A percentile compares a stretch with the other conserved stretches of the same genome.
These are phyloP conservation scores for Oligia fasciuncula DNA, from an alignment of 2,888 invertebrate genomes.

Conservation along the genomic window DNA sequence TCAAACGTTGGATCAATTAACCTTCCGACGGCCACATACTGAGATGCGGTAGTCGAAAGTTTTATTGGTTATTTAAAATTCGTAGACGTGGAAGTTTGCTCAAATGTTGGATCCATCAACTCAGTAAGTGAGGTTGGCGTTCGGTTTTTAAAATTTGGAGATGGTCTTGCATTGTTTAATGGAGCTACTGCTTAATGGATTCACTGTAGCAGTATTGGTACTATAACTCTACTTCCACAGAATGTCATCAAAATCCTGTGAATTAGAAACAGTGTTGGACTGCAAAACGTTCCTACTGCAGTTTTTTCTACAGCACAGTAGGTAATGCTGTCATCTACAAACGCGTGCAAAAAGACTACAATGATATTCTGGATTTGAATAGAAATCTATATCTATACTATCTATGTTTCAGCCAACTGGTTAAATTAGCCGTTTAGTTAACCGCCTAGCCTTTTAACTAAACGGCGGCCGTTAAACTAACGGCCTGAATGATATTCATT, in stretches of 20 bases:
- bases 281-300: neutral
- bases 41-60: neutral
- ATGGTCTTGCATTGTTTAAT: neutral
- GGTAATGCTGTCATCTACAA: neutral
- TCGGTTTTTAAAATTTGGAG: neutral
- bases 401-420: too few species aligned
- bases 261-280: neutral
- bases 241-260: neutral
- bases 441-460: too few species aligned
- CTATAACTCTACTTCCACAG: too few species aligned
- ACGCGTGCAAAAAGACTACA: neutral
- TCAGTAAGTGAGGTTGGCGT: neutral
- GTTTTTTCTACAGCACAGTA: neutral
- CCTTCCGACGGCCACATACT: neutral
- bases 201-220: too few species aligned
- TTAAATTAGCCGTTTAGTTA: too few species aligned
- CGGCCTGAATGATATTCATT: too few species aligned
- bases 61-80: neutral
- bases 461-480: too few species aligned
- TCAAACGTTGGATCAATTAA: neutral
- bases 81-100: neutral
- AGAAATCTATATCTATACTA: neutral
- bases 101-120: slow-evolving; percentile 25
- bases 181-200: neutral
- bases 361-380: neutral